These are phyloP conservation scores for Trematocara unimaculatum DNA, from an alignment of 2,113 vertebrate species.

Conservation along the genomic window DNA sequence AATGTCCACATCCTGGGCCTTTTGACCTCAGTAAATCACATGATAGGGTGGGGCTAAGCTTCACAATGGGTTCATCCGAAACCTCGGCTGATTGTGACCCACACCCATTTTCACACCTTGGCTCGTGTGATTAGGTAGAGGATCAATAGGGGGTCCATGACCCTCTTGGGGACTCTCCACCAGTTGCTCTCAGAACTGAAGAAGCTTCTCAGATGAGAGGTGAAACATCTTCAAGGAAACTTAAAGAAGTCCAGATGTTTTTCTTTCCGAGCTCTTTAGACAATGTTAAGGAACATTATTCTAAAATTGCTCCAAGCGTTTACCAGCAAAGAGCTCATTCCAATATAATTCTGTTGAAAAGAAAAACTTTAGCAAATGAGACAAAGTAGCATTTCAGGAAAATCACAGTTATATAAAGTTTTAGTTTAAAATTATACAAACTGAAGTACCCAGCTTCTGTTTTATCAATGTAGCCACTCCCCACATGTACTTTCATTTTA, in stretches of 20 bases:
- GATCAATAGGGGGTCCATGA: not conserved
- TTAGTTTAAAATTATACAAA: not conserved
- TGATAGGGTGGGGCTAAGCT: not conserved
- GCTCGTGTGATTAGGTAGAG: not conserved
- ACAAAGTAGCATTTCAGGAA: not conserved
- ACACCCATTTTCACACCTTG: not conserved
- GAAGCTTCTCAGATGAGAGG: not conserved
- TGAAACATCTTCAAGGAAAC: not conserved
- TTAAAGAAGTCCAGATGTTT: not conserved
- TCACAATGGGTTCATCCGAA: not conserved
- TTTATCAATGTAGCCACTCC: not conserved
- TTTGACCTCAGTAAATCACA: not conserved
- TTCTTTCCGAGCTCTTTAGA: not conserved
- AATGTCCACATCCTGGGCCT: not conserved
- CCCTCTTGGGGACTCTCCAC: not conserved
- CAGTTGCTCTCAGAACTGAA: not conserved
- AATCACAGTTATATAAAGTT: not conserved
- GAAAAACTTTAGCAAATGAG: not conserved
- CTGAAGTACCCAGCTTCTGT: not conserved
- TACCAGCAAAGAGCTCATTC: not conserved
- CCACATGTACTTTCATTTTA: not conserved
- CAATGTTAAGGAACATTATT: not conserved
- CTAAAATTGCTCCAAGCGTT: not conserved
- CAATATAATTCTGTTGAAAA: not conserved
- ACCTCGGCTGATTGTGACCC: not conserved